Percentiles rank a stretch among this genome's conserved stretches.
Evolutionary conservation across 1,140 invertebrate species (phyloP).

Genomic region (Brachionus asplanchnoidis): DNA sequence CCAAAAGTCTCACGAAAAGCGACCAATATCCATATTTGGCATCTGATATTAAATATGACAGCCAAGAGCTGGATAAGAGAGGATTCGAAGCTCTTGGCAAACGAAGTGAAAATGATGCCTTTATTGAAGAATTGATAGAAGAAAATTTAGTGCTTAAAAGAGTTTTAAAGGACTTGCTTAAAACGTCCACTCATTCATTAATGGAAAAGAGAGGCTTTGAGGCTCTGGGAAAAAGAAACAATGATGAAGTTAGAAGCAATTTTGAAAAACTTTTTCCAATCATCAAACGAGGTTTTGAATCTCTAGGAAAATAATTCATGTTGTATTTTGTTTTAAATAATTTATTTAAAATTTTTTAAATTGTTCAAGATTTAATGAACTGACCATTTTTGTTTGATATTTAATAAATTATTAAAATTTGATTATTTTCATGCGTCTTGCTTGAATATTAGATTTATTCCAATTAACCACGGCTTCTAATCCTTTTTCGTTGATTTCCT

Average conservation of each 20-base stretch:
- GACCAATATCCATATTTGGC: not conserved
- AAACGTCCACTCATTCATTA: not conserved
- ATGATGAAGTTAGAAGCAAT: not conserved
- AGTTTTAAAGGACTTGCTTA: not conserved
- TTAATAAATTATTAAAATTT: not conserved
- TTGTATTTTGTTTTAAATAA: slow-evolving; percentile 4
- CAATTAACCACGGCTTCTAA: not conserved
- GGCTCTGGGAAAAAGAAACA: slow-evolving; percentile 3
- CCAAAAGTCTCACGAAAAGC: not conserved
- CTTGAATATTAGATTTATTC: not conserved
- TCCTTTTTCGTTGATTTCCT: not conserved
- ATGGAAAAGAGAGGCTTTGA: slow-evolving; percentile 7
- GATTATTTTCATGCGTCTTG: not conserved
- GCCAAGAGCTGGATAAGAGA: not conserved
- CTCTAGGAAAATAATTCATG: not conserved
- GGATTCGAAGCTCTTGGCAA: not conserved
- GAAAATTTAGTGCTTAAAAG: not conserved
- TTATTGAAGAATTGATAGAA: not conserved
- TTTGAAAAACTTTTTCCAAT: not conserved
- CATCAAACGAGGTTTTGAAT: slow-evolving; percentile 19
- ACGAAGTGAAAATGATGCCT: not conserved
- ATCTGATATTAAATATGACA: not conserved
- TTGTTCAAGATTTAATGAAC: not conserved
- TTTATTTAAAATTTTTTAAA: not conserved
- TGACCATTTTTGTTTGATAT: not conserved